Evolutionary conservation across 2,113 vertebrate species (phyloP), one percentile per base, ranked within the genome.

Genomic region (Cyanocitta stelleri): DNA sequence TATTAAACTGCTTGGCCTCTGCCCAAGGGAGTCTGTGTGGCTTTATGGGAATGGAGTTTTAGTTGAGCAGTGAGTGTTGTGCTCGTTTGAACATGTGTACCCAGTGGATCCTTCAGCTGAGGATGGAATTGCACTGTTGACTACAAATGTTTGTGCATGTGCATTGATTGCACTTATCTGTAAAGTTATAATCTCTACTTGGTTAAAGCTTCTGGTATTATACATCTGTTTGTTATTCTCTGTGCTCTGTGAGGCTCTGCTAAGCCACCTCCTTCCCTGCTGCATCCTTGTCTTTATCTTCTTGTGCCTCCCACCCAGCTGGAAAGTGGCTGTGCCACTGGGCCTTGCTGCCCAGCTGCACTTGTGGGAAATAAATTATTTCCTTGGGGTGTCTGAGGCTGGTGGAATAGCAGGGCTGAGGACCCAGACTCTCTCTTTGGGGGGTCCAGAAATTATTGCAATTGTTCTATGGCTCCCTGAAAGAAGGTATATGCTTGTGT

Each of bases 1-100:
- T 56, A 76, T 85, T 93, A 88, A 95, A 64, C 86, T 91, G 76
- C 76, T 96, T 96, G 95, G 96, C 92, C 85, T 52, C 85, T 93
- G 90, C 82, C 96, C 95, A 96, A 89, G 63, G 61, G 79, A 84
- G 39, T 35, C 90, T 93, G 93, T 84, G 90, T 95, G 95, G 95
- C 85, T 93, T 93, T 81, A 77, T 96, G 95, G 96, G 95, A 96
- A 97, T 43, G 7, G 76, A 69, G 52, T 63, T 85, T 68, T 15
- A 63, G 55, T 61, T 48, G 87, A 76, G 71, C 67, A 76, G 71
- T 44, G 43, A 54, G 52, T 69, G 62, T 2, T 85, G 71, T 71
- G 81, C 51, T 35, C 5, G 10, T 78, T 62, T 71, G 85, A 88
- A 83, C 51, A 24, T 14, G 58, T 76, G 90, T 51, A 85, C 64